phyloP scores from a whole-genome alignment of 2,888 invertebrate species.

The Drosophila nigritarsus region DNA sequence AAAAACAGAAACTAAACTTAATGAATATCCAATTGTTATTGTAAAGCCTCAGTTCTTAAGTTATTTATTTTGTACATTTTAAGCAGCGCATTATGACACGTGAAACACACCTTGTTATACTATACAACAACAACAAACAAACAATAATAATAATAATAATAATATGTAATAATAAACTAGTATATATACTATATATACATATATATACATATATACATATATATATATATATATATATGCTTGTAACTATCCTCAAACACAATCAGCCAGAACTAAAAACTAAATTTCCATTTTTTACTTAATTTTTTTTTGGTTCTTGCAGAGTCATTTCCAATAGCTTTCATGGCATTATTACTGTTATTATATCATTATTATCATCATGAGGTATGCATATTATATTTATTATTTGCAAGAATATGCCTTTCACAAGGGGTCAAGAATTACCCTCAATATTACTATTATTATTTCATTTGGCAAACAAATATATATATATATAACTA shows the following conservation, averaged over 20 bases:
- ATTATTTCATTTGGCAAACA: constrained; percentile 49
- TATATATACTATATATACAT: background rate
- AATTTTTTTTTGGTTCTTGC: constrained; percentile 35
- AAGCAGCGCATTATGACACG: constrained; percentile 69
- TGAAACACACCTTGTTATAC: constrained; percentile 67
- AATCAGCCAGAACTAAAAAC: constrained; percentile 17
- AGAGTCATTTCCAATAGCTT: constrained; percentile 63
- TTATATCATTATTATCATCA: constrained; percentile 33
- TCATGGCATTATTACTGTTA: constrained; percentile 43
- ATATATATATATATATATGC: constrained; percentile 10
- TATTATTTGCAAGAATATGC: constrained; percentile 28
- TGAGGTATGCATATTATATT: constrained; percentile 29
- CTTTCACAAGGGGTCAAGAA: constrained; percentile 49
- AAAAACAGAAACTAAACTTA: constrained; percentile 51
- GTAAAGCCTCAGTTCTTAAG: constrained; percentile 76
- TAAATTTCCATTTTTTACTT: constrained; percentile 19
- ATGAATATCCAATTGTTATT: constrained; percentile 69
- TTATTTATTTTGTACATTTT: constrained; percentile 76
- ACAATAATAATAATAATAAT: constrained; percentile 38
- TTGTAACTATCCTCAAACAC: constrained; percentile 25
- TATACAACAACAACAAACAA: constrained; percentile 53
- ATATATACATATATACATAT: background rate
- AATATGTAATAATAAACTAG: constrained; percentile 30
- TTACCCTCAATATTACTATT: constrained; percentile 25
- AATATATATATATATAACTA: constrained; percentile 14